These are phyloP conservation scores for Amiota mariae DNA, from an alignment of 2,888 invertebrate species.

Conservation along the genomic window DNA sequence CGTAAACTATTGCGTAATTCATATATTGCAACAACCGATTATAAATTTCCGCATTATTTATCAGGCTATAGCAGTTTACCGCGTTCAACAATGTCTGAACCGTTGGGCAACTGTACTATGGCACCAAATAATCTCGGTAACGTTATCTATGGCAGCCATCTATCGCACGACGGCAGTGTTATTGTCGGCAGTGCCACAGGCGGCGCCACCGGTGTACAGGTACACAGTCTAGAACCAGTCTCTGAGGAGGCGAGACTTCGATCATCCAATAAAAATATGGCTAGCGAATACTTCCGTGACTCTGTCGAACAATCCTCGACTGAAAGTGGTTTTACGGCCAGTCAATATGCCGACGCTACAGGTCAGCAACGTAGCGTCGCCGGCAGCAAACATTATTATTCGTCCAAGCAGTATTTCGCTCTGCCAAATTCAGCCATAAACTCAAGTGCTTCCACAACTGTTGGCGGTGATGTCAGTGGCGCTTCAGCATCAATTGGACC, in stretches of 20 bases:
- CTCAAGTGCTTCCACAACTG: slow-evolving; percentile 52
- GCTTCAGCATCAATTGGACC: slow-evolving; percentile 7
- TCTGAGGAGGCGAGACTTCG: slow-evolving; percentile 78
- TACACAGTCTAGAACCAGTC: slow-evolving; percentile 78
- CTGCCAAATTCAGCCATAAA: slow-evolving; percentile 61
- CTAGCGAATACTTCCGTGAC: slow-evolving; percentile 77
- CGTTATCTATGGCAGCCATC: slow-evolving; percentile 75
- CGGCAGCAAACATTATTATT: slow-evolving; percentile 58
- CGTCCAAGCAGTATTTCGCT: slow-evolving; percentile 57
- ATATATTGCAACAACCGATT: slow-evolving; percentile 50
- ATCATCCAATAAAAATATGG: slow-evolving; percentile 63
- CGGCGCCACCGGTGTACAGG: slow-evolving; percentile 53
- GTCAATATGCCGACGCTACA: slow-evolving; percentile 58
- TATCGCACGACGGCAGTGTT: slow-evolving; percentile 48
- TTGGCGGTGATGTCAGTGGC: slow-evolving; percentile 30
- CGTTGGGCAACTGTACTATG: slow-evolving; percentile 75
- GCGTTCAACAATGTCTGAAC: slow-evolving; percentile 87
- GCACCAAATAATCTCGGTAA: slow-evolving; percentile 63
- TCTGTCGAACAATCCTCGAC: slow-evolving; percentile 87
- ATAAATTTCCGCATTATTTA: slow-evolving; percentile 46
- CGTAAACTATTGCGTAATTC: slow-evolving; percentile 71
- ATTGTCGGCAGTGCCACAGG: slow-evolving; percentile 45
- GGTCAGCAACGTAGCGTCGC: slow-evolving; percentile 52
- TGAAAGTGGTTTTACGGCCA: slow-evolving; percentile 78
- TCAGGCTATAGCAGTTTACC: slow-evolving; percentile 89